Base-by-base conservation (phyloP, 1,140 invertebrate genomes). In the Pseudomyrmex dendroicus region DNA sequence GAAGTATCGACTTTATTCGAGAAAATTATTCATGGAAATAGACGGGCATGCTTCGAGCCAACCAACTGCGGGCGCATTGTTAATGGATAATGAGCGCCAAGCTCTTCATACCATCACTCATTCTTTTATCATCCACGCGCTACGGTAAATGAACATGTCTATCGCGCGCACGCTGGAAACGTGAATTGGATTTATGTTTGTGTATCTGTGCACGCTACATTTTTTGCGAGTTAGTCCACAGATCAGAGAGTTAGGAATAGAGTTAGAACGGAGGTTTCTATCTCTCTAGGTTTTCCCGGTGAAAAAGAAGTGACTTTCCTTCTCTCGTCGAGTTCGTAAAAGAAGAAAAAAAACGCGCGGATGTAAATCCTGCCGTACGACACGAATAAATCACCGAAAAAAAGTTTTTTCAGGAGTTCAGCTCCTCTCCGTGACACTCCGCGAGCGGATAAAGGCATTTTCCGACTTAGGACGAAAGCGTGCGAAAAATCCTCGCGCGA, bases 341-440 rank as follows among this genome's bases (percentile, higher is more conserved):
- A 70, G 54, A 20, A 70, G 35, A 3, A 80, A 80, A 70, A 54
- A 54, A 80, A 70, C 54, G 35, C 66, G 22, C 66, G 76, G 66
- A 80, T 80, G 76, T 80, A 80, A 78, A 80, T 80, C 54, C 54
- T 52, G 44, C 66, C 56, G 66, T 72, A 80, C 54, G 76, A 80
- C 76, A 61, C 76, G 66, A 80, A 80, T 72, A 80, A 80, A 72
- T 80, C 76, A 80, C 76, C 66, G 66, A 70, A 72, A 80, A 70
- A 64, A 72, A 80, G 61, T 54, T 72, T 72, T 80, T 70, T 46
- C 48, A 50, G 12, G 50, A 80, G 76, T 80, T 80, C 76, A 50
- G 59, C 54, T 22, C 66, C 20, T 46, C 20, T 8, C 48, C 13
- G 63, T 12, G 64, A 68, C 74, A 46, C 12, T 80, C 56, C 22